Base-by-base conservation (phyloP, 2,797 vertebrate species). In the Crocidura indochinensis region DNA sequence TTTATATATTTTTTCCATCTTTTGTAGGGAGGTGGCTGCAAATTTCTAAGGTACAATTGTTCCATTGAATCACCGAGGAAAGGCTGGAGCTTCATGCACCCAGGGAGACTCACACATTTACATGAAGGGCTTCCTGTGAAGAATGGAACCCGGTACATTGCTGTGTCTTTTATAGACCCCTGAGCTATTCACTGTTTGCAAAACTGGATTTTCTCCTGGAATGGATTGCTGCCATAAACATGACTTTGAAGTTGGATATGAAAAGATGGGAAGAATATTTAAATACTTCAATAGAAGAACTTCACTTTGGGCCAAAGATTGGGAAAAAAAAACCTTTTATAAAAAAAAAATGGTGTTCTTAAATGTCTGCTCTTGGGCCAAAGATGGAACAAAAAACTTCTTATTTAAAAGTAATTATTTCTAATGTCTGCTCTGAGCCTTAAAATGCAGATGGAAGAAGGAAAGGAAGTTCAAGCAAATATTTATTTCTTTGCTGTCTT, bases 11-110 rank as follows among this genome's bases (percentile, higher is more conserved):
- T 96, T 44, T 94, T 87, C 31, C 73, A 84, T 97, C 88, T 93
- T 26, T 95, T 96, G 26, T 90, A 99, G 99, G 99, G 99, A 90
- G 99, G 99, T 29, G 99, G 99, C 76, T 99, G 99, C 94, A 99
- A 99, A 93, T 99, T 99, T 97, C 98, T 99, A 93, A 98, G 99
- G 84, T 99, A 99, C 96, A 99, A 99, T 97, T 99, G 99, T 94
- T 99, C 99, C 67, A 98, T 99, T 96, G 98, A 99, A 2, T 99
- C 99, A 51, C 99, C 99, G 0, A 98, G 99, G 91, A 99, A 99
- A 98, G 99, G 99, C 89, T 99, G 99, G 99, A 99, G 98, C 95
- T 99, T 99, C 96, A 99, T 99, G 99, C 99, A 99, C 93, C 99
- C 99, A 1, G 99, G 99, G 95, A 98, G 99, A 93, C 98, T 99